A percentile compares a stretch with the other conserved stretches of the same genome.
phyloP scores from a whole-genome alignment of 2,888 invertebrate species.

The Stenolophus ochropezus region DNA sequence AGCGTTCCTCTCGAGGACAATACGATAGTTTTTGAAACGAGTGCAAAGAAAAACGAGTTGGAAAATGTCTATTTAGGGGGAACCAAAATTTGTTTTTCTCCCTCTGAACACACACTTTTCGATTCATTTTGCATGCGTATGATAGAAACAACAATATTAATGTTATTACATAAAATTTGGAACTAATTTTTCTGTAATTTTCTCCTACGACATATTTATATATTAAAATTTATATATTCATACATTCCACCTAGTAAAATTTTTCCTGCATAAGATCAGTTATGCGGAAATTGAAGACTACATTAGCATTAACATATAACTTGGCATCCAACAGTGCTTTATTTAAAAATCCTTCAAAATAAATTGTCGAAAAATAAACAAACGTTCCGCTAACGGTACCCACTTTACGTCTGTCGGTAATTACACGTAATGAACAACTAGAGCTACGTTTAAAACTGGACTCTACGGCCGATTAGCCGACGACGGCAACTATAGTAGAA shows the following conservation, averaged over 20 bases:
- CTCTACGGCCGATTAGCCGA: background rate
- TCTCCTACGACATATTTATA: too few relatives aligned
- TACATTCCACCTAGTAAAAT: background rate
- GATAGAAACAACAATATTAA: too few relatives aligned
- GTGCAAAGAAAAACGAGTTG: too few relatives aligned
- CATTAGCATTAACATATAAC: constrained; percentile 13
- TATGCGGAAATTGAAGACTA: constrained; percentile 50
- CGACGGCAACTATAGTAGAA: too few relatives aligned
- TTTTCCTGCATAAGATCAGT: constrained; percentile 12
- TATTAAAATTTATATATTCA: background rate
- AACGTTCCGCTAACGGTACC: constrained; percentile 44
- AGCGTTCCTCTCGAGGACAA: too few relatives aligned
- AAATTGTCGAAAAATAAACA: constrained; percentile 44
- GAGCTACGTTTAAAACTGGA: constrained; percentile 50
- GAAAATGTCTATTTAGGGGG: too few relatives aligned
- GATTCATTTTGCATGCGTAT: too few relatives aligned
- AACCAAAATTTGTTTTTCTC: too few relatives aligned
- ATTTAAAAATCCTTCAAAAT: constrained; percentile 39
- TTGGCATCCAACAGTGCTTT: constrained; percentile 4
- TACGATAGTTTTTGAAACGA: too few relatives aligned
- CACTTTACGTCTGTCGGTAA: constrained; percentile 20
- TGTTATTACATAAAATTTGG: too few relatives aligned
- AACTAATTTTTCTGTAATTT: too few relatives aligned
- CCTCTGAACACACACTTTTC: too few relatives aligned
- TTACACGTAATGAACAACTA: constrained; percentile 46